Evolutionary conservation across 1,140 invertebrate genomes (phyloP).

Genomic region (Lethocerus indicus): DNA sequence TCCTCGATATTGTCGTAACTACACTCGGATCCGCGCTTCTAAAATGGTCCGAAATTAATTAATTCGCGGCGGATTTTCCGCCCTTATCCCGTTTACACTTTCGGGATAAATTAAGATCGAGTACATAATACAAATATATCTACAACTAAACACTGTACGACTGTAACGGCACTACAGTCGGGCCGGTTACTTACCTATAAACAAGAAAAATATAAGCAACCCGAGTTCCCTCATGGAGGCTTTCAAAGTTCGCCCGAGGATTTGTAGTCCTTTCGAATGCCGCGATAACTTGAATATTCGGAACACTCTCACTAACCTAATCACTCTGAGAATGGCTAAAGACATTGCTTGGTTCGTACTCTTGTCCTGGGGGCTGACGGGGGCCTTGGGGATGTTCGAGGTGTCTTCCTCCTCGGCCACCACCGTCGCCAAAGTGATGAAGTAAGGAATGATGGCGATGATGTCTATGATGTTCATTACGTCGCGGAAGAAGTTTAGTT

Average conservation of each 20-base stretch:
- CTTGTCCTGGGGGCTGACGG: slow-evolving; percentile 78
- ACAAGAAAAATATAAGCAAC: slow-evolving; percentile 99
- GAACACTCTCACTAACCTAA: slow-evolving; percentile 94
- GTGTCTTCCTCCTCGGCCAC: slow-evolving; percentile 87
- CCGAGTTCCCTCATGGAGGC: slow-evolving; percentile 99
- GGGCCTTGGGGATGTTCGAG: slow-evolving; percentile 64
- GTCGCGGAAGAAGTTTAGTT: slow-evolving; percentile 96
- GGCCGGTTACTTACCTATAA: slow-evolving; percentile 77
- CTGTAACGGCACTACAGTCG: slow-evolving; percentile 1
- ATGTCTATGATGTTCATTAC: slow-evolving; percentile 99
- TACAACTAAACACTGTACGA: not conserved
- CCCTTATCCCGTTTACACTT: too few relatives aligned
- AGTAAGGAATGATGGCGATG: slow-evolving; percentile 99
- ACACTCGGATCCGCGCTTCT: too few relatives aligned
- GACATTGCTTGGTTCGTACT: slow-evolving; percentile 96
- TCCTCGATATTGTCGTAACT: too few relatives aligned
- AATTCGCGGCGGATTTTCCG: too few relatives aligned
- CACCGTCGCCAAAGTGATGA: slow-evolving; percentile 96
- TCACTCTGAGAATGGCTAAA: slow-evolving; percentile 90
- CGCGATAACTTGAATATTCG: slow-evolving; percentile 97
- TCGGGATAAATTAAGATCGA: not conserved
- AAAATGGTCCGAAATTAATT: too few relatives aligned
- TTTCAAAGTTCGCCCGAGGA: slow-evolving; percentile 94
- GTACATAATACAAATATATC: not conserved
- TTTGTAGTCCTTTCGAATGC: slow-evolving; percentile 94